A percentile compares a stretch with the other conserved stretches of the same genome.
Conservation (phyloP, 2,888 invertebrate species). For the Spodoptera exigua region DNA sequence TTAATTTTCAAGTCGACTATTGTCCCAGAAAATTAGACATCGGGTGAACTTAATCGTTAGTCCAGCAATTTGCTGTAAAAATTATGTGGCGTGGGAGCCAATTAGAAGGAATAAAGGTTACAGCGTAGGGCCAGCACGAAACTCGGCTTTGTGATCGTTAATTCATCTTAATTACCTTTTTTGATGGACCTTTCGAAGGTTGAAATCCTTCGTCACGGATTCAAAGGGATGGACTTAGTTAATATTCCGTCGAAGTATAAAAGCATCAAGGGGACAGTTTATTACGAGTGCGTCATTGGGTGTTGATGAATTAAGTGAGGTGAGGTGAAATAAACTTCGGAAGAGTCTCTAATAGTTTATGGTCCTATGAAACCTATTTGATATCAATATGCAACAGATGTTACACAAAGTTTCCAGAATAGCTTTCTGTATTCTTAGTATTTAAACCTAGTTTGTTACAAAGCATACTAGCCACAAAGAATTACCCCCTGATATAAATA, state of each 20-base stretch:
- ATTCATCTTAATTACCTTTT: conserved; percentile 81
- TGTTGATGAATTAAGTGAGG: conserved; percentile 50
- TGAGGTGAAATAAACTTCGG: conserved; percentile 31
- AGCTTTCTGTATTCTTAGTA: not conserved
- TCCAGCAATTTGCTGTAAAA: conserved; percentile 80
- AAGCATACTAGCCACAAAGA: not conserved
- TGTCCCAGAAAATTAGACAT: conserved; percentile 86
- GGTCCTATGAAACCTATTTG: conserved; percentile 1
- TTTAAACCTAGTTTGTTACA: not conserved
- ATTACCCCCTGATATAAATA: conserved; percentile 7
- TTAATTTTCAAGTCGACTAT: conserved; percentile 82
- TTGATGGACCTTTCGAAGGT: conserved; percentile 73
- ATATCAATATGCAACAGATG: not conserved
- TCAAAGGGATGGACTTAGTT: conserved; percentile 69
- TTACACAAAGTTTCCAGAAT: not conserved
- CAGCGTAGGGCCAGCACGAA: conserved; percentile 57
- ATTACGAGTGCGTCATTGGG: conserved; percentile 24
- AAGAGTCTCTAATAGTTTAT: conserved; percentile 19
- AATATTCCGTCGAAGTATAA: conserved; percentile 69
- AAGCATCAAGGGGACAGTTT: conserved; percentile 55
- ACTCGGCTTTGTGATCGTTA: conserved; percentile 73
- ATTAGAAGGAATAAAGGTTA: conserved; percentile 72
- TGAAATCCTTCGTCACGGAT: conserved; percentile 60
- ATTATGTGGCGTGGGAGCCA: conserved; percentile 80
- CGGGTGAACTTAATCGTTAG: conserved; percentile 78